Base-by-base conservation (phyloP, 1,140 invertebrate genomes). In the Pogonus chalceus region DNA sequence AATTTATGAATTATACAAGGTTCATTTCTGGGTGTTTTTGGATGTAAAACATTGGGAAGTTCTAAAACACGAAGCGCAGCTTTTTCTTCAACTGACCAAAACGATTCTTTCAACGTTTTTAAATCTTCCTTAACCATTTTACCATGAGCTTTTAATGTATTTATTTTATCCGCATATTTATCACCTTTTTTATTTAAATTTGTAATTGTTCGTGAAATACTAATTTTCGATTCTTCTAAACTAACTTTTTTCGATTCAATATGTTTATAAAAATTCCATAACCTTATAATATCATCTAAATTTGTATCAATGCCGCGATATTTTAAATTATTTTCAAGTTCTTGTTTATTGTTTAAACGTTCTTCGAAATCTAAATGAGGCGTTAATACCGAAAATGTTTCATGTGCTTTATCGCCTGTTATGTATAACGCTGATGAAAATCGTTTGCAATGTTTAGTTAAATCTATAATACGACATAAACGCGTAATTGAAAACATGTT, bases 21-120 rank as follows among this genome's bases (percentile, higher is more conserved):
- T 43, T 65, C 54, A 2, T 60, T 37, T 20, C 60, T 23, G 2
- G 84, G 83, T 22, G 83, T 86, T 39, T 67, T 69, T n/a, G 66
- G 51, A 68, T 88, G 79, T 20, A 88, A 59, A 50, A 64, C 57
- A 62, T 85, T 87, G 0, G 87, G 86, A 47, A 88, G 60, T 61
- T 73, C 74, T 35, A 88, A 69, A 49, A 73, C 63, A 65, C 74
- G 68, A 16, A 77, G 49, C 3, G 82, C 69, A 0, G 81, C 71
- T 49, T 68, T 67, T 60, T 84, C 80, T 61, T 86, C 80, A 37
- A 85, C 60, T 14, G 75, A 73, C 75, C 78, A 81, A 2, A 80
- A 56, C 51, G 69, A 67, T 18, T 72, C 58, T 64, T 75, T 80
- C 35, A 85, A 62, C 52, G 63, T 71, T 64, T 75, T 81, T 18